Base-by-base conservation (phyloP, 1,140 invertebrate species). In the Heliconius hermathena region DNA sequence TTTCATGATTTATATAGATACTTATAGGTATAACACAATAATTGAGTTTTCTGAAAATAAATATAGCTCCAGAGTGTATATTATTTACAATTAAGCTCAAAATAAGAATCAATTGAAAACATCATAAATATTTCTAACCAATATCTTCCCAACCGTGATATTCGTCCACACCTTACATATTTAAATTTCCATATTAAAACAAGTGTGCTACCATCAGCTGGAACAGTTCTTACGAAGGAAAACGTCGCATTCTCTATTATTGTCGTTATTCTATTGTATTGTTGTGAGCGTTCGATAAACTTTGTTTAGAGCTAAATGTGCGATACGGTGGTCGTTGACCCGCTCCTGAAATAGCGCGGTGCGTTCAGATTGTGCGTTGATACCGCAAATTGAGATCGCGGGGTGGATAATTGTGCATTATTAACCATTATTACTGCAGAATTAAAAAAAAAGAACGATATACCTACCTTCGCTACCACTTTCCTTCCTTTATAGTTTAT, bases 271-370 rank as follows among this genome's bases (percentile, higher is more conserved):
- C 89, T 90, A 85, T 89, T 88, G 85, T 87, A 84, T 84, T 88
- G 82, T 82, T 87, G 87, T 83, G 82, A 82, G 83, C 89, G 89
- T 91, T 89, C 90, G 88, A 92, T 93, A 92, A 92, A 91, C 90
- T 90, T 93, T 93, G 91, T 93, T 93, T 92, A 92, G 89, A 88
- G 88, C 90, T 90, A 91, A 91, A 93, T 90, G 89, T 89, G 90
- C 90, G 90, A 92, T 92, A 91, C 85, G 81, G 81, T 84, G 91
- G 86, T 84, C 90, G 81, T 90, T 88, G 89, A 93, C 89, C 89
- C 78, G 85, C 76, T 82, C 81, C 88, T 91, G 88, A 90, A 91
- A 91, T 92, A 91, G 89, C 82, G 79, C 77, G 80, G 81, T 84
- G 84, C 85, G 87, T 86, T 83, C 74, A 88, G 89, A 90, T 91